Evolutionary conservation across 2,888 invertebrate genomes (phyloP).

Genomic region (Leucoma salicis): DNA sequence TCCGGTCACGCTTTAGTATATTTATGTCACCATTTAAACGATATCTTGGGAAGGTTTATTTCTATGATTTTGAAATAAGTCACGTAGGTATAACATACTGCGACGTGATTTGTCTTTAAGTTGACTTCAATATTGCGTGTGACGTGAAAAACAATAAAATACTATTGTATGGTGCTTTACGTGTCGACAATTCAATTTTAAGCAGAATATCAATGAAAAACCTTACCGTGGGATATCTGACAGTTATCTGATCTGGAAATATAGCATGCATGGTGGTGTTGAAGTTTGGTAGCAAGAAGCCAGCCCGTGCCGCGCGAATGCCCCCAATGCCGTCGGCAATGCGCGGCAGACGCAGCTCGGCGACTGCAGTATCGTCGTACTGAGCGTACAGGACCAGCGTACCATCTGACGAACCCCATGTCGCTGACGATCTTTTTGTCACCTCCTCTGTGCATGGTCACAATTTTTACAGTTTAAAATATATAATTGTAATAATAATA

Average conservation of each 20-base stretch:
- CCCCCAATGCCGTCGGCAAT: slow-evolving; percentile 87
- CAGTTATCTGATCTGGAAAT: slow-evolving; percentile 90
- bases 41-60: too few relatives aligned
- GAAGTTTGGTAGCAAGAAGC: slow-evolving; percentile 65
- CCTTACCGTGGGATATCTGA: slow-evolving; percentile 91
- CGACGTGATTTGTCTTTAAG: too few relatives aligned
- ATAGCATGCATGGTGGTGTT: slow-evolving; percentile 80
- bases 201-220: neutral
- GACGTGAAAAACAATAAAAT: too few relatives aligned
- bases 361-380: slow-evolving; percentile 92
- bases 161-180: too few relatives aligned
- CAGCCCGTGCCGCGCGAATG: slow-evolving; percentile 80
- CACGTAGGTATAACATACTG: too few relatives aligned
- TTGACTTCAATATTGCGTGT: too few relatives aligned
- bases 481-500: too few relatives aligned
- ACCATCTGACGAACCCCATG: slow-evolving; percentile 94
- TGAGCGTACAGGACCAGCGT: slow-evolving; percentile 91
- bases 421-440: slow-evolving; percentile 89
- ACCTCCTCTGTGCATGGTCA: slow-evolving; percentile 96
- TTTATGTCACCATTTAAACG: too few relatives aligned
- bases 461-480: too few relatives aligned
- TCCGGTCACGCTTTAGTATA: too few relatives aligned
- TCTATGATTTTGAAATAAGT: too few relatives aligned
- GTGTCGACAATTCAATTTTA: too few relatives aligned
- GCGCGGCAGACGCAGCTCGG: slow-evolving; percentile 90